Base-by-base conservation (phyloP, 2,888 invertebrate species). In the Megastigmus dorsalis region DNA sequence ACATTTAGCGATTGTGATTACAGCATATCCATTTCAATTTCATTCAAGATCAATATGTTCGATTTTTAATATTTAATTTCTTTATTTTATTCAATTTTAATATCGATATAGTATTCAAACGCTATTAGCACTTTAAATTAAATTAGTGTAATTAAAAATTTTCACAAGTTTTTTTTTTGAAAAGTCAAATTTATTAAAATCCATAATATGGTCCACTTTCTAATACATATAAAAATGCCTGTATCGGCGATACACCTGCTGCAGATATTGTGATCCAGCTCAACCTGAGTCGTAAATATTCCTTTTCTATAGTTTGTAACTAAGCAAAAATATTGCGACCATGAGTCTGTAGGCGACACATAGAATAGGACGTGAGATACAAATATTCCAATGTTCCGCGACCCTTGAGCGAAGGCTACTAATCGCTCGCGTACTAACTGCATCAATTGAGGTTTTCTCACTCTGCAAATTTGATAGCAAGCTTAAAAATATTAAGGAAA, bases 291-390 rank as follows among this genome's bases (percentile, higher is more conserved):
- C 68, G 38, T 54, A 43, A 73, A 65, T 73, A 76, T 73, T 73
- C 52, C 57, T 76, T 76, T 73, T 73, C 69, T 76, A 76, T 73
- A 76, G 76, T 76, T 66, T 71, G 26, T 73, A 76, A 65, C 43
- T 55, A 50, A 67, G 45, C n/a, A 55, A 66, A 72, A 68, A 63
- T 41, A 69, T 63, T 28, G 43, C 45, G 45, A 76, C 43, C 33
- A 30, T 65, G 36, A 43, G 30, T 65, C 36, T 66, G 28, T 70
- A 73, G 57, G 18, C 45, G 66, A 73, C 55, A 59, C 28, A 23
- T 60, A 66, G 43, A 4, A 36, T 76, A 69, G 66, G 18, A 62
- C 18, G 50, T 52, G 63, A 60, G 45, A 13, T 52, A 43, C n/a
- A n/a, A n/a, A n/a, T 59, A 76, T 69, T 73, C 50, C 57, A 69